These are phyloP conservation scores for Uria lomvia DNA, from an alignment of 2,113 vertebrate genomes.

Conservation along the genomic window DNA sequence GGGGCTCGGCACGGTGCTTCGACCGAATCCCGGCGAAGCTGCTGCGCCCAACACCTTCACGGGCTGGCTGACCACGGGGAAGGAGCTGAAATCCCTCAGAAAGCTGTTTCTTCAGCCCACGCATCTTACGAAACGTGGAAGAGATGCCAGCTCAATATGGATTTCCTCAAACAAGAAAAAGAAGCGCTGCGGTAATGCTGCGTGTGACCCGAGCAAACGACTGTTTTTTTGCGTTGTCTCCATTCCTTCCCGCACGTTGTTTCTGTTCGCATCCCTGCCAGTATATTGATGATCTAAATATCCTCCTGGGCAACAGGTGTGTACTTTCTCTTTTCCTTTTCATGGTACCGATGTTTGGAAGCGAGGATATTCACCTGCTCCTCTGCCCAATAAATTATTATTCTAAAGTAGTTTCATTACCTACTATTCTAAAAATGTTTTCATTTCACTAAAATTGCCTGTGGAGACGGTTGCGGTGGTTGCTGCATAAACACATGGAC, in stretches of 20 bases:
- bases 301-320: background rate
- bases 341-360: background rate
- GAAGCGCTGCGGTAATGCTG: background rate
- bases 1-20: background rate
- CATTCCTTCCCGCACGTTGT: background rate
- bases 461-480: background rate
- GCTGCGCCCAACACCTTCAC: background rate
- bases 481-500: background rate
- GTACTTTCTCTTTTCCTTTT: background rate
- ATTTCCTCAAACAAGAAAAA: background rate
- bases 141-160: background rate
- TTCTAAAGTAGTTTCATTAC: background rate
- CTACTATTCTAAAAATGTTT: background rate
- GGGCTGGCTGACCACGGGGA: background rate
- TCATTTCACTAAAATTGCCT: background rate
- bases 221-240: background rate
- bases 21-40: background rate
- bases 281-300: background rate
- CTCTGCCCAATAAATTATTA: background rate
- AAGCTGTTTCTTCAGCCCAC: background rate
- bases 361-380: background rate
- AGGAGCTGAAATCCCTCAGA: background rate
- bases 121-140: background rate
- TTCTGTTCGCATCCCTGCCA: background rate
- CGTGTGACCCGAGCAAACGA: rapidly evolving